Evolutionary conservation across 2,113 vertebrate genomes (phyloP).

Genomic region (Macquaria australasica): DNA sequence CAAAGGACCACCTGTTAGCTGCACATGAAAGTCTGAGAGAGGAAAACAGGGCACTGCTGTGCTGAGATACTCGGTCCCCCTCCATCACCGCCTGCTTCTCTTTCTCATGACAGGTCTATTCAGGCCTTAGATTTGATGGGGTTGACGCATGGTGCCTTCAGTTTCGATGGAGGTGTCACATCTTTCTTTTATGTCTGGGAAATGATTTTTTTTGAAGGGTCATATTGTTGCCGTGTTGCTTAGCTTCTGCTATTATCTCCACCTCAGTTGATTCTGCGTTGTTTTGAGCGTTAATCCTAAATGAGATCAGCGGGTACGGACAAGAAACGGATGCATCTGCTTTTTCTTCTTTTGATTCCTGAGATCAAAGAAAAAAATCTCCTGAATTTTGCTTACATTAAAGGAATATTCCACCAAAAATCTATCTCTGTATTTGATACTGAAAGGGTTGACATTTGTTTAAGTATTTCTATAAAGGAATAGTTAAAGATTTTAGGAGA

Average conservation of each 20-base stretch:
- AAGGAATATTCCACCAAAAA: neutral
- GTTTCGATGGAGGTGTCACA: constrained; percentile 42
- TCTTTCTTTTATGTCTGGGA: constrained; percentile 34
- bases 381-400: neutral
- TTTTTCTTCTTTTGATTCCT: constrained; percentile 11
- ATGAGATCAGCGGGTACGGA: neutral
- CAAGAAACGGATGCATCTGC: neutral
- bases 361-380: neutral
- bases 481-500: neutral
- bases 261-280: neutral
- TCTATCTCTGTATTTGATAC: neutral
- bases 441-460: neutral
- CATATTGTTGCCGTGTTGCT: neutral
- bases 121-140: constrained; percentile 49
- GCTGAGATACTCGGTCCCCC: constrained; percentile 21
- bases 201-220: constrained; percentile 20
- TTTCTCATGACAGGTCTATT: constrained; percentile 64
- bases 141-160: constrained; percentile 7
- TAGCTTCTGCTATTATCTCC: constrained; percentile 21
- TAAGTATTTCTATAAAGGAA: neutral
- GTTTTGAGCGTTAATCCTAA: constrained; percentile 1
- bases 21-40: constrained; percentile 57
- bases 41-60: constrained; percentile 57
- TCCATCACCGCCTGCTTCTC: constrained; percentile 29
- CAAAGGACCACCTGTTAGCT: constrained; percentile 79